Percentiles rank a stretch among this genome's conserved stretches.
Conservation (phyloP, 2,888 invertebrate genomes). For the Ganaspis brasiliensis region DNA sequence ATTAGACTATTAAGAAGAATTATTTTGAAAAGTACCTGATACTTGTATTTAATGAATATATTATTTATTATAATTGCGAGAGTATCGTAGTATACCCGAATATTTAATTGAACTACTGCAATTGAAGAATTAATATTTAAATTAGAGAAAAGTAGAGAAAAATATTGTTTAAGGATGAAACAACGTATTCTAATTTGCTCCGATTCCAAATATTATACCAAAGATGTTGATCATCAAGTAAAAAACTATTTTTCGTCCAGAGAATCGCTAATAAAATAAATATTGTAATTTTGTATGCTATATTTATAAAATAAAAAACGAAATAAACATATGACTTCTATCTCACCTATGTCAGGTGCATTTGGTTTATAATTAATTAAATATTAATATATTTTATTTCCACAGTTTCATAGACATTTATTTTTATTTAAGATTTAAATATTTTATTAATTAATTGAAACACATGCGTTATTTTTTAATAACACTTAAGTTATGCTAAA, state of each 20-base stretch:
- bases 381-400: background rate
- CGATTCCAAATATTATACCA: background rate
- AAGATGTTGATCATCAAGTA: background rate
- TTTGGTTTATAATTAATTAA: background rate
- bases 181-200: background rate
- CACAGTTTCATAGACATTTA: background rate
- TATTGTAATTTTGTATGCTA: slow-evolving; percentile 8
- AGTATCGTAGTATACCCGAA: too few relatives aligned
- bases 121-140: too few relatives aligned
- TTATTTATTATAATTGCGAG: too few relatives aligned
- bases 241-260: background rate
- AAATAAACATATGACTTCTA: background rate
- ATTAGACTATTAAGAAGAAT: too few relatives aligned
- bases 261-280: background rate
- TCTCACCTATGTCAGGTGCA: background rate
- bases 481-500: background rate
- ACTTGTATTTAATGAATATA: too few relatives aligned
- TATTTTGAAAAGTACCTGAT: too few relatives aligned
- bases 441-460: background rate
- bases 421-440: background rate
- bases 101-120: too few relatives aligned
- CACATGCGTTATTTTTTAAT: background rate
- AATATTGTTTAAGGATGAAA: background rate
- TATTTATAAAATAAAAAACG: background rate
- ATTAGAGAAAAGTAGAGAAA: background rate